Base-by-base conservation (phyloP, 2,113 vertebrate species). In the Dolichallabes microphthalmus region DNA sequence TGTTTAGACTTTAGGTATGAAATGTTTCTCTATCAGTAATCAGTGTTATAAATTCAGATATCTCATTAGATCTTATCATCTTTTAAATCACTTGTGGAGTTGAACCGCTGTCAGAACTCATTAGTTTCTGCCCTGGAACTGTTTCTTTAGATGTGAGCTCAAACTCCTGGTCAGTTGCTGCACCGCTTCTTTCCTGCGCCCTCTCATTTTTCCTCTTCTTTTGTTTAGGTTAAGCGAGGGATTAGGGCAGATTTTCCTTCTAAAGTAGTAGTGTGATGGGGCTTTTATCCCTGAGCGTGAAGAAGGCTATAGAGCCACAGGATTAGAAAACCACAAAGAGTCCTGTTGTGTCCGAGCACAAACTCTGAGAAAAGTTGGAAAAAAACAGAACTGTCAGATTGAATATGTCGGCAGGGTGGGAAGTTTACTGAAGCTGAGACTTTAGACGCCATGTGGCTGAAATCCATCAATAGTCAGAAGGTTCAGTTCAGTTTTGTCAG, bases 181-280 rank as follows among this genome's bases (percentile, higher is more conserved):
- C 95, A 95, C 95, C 92, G 89, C 94, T 94, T 93, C 91, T 92
- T 93, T 94, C 94, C 74, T 58, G 14, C 92, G 91, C 93, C 94
- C 93, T 92, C 93, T 94, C 94, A 92, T 94, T 95, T 94, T 92
- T 69, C 61, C 81, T 85, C 91, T 92, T 88, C 94, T 93, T 97
- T 97, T 98, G 96, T 97, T 97, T 97, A 96, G 96, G 96, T 97
- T 97, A 97, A 98, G 96, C 96, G 95, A 96, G 93, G 96, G 96
- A 97, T 98, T 98, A 98, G 95, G 95, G 94, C 96, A 97, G 96
- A 97, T 98, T 98, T 98, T 95, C 96, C 95, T 95, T 95, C 95
- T 97, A 97, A 98, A 97, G 96, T 97, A 97, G 95, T 96, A 95
- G 96, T 97, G 97, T 97, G 96, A 97, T 97, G 96, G 96, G 92